phyloP scores from a whole-genome alignment of 2,888 invertebrate genomes.

The Chalcosyrphus nemorum region DNA sequence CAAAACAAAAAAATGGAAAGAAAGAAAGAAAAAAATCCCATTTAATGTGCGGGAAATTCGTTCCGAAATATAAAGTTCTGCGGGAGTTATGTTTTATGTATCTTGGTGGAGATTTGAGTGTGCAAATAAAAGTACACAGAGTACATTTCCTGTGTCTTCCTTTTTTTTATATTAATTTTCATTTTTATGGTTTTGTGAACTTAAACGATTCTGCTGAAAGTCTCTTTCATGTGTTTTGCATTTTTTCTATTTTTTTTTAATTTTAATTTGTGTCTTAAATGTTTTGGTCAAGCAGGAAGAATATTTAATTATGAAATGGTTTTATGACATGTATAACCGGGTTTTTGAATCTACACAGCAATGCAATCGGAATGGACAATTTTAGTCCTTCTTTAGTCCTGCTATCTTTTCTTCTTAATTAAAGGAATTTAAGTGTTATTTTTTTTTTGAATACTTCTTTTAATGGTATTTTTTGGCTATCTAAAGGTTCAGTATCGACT shows the following conservation, averaged over 20 bases:
- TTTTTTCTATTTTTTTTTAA: too few species aligned
- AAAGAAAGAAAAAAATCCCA: slow-evolving; percentile 12
- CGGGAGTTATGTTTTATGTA: slow-evolving; percentile 4
- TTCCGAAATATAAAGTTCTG: slow-evolving; percentile 52
- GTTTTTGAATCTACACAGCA: background rate
- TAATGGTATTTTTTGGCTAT: too few species aligned
- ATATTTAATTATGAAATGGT: slow-evolving; percentile 9
- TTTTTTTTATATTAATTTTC: slow-evolving; percentile 22
- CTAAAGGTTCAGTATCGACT: too few species aligned
- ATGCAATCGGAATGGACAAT: too few species aligned
- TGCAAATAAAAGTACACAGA: slow-evolving; percentile 26
- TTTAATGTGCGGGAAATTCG: slow-evolving; percentile 47
- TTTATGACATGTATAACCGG: background rate
- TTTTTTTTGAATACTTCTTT: too few species aligned
- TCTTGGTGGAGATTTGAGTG: slow-evolving; percentile 10
- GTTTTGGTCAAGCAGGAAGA: slow-evolving; percentile 7
- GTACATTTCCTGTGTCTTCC: slow-evolving; percentile 20
- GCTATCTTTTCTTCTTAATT: too few species aligned
- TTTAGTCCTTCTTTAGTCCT: too few species aligned
- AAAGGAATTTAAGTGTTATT: too few species aligned
- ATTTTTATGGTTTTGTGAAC: slow-evolving; percentile 31
- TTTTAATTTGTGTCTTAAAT: background rate
- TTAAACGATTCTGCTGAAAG: slow-evolving; percentile 20
- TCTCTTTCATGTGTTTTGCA: slow-evolving; percentile 13
- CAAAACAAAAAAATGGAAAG: too few species aligned